Percentiles rank a stretch among this genome's conserved stretches.
phyloP scores from a whole-genome alignment of 2,113 vertebrate genomes.

The Aspiorhynchus laticeps region DNA sequence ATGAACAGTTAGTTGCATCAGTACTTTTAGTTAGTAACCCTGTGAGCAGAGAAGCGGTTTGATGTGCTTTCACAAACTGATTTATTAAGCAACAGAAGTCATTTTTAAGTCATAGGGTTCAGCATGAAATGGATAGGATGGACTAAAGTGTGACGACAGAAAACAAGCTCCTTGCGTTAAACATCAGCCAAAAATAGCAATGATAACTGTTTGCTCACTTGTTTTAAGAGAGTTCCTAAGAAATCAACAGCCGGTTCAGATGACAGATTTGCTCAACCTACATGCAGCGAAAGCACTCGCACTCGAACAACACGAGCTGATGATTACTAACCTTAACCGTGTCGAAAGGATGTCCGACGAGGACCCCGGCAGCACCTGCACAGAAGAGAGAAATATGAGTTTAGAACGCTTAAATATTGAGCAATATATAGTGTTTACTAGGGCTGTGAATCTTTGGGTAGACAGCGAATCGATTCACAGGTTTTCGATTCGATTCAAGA shows the following conservation, averaged over 20 bases:
- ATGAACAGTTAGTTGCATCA: neutral
- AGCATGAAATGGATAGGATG: neutral
- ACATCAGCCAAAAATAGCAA: constrained; percentile 5
- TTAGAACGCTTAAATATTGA: too few species aligned
- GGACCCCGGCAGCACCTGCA: constrained; percentile 92
- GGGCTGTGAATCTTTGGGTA: too few species aligned
- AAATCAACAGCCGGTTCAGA: neutral
- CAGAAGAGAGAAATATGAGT: neutral
- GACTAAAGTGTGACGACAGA: neutral
- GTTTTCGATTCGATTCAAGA: too few species aligned
- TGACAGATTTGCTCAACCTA: neutral
- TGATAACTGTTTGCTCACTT: neutral
- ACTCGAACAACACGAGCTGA: too few species aligned
- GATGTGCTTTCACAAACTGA: neutral
- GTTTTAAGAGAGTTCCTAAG: neutral
- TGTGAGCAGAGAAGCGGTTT: neutral
- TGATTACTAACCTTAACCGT: constrained; percentile 88
- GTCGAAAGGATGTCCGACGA: constrained; percentile 97
- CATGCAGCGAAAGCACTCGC: neutral
- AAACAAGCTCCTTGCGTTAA: neutral
- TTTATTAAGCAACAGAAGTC: neutral
- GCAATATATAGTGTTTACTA: too few species aligned
- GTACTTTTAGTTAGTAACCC: neutral
- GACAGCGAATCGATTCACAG: too few species aligned
- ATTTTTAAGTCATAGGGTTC: neutral